Percentiles rank a stretch among this genome's conserved stretches.
These are phyloP conservation scores for Dasyurus viverrinus DNA, from an alignment of 2,113 vertebrate species.

Conservation along the genomic window DNA sequence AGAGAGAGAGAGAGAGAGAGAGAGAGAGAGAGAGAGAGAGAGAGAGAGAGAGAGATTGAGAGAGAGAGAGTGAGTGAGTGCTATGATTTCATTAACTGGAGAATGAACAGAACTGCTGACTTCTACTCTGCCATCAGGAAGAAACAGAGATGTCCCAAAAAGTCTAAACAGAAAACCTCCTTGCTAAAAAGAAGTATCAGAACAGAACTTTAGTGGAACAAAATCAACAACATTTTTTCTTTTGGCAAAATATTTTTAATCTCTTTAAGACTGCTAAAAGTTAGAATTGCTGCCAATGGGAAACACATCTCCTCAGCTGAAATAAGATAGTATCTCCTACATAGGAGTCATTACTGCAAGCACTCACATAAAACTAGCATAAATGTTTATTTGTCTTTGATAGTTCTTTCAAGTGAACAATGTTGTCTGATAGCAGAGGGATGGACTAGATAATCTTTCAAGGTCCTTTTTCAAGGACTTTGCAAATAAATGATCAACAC, in stretches of 20 bases:
- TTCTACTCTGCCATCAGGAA: not conserved
- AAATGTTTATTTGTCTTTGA: not conserved
- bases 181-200: not conserved
- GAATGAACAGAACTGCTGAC: not conserved
- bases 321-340: not conserved
- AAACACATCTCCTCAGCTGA: not conserved
- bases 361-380: not conserved
- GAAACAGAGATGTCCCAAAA: not conserved
- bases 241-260: not conserved
- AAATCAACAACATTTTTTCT: not conserved
- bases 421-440: not conserved
- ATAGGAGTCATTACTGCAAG: not conserved
- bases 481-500: not conserved
- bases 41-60: not conserved
- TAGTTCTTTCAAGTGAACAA: not conserved
- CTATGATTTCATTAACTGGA: not conserved
- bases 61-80: not conserved
- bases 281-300: not conserved
- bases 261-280: not conserved
- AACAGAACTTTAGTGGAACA: not conserved
- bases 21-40: not conserved
- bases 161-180: not conserved
- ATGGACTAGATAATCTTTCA: not conserved
- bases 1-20: not conserved
- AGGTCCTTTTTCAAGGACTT: not conserved